phyloP scores from a whole-genome alignment of 2,888 invertebrate species.

The Cantharis lateralis region DNA sequence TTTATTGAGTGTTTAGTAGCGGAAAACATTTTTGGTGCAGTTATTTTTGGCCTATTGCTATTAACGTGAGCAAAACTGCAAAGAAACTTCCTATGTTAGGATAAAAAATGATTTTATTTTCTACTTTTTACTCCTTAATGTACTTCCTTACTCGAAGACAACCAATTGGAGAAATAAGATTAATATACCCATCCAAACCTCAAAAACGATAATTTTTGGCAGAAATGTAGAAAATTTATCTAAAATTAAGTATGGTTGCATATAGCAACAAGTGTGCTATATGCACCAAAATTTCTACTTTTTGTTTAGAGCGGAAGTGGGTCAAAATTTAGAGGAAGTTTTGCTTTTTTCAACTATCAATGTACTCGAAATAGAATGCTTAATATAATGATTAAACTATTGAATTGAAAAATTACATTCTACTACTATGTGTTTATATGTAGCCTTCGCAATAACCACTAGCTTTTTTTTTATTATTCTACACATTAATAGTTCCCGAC shows the following conservation, averaged over 20 bases:
- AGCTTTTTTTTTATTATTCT: background rate
- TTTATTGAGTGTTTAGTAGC: background rate
- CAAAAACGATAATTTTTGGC: background rate
- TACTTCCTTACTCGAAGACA: no score
- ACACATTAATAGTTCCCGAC: background rate
- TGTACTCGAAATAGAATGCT: background rate
- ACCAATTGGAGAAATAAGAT: background rate
- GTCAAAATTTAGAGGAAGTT: background rate
- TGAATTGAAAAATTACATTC: background rate
- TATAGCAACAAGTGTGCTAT: background rate
- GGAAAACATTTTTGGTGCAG: background rate
- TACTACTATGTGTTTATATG: background rate
- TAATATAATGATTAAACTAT: background rate
- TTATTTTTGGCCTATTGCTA: background rate
- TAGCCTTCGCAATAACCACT: background rate
- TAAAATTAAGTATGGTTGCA: background rate
- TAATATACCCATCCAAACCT: background rate
- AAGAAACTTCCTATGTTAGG: background rate
- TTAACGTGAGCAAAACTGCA: background rate
- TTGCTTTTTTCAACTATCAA: background rate
- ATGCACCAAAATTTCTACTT: background rate
- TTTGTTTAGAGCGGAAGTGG: background rate
- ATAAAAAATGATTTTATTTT: background rate
- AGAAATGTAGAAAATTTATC: background rate
- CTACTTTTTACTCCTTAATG: background rate